Percentiles rank a stretch among this genome's conserved stretches.
phyloP scores from a whole-genome alignment of 2,113 vertebrate species.

The Pao palembangensis region DNA sequence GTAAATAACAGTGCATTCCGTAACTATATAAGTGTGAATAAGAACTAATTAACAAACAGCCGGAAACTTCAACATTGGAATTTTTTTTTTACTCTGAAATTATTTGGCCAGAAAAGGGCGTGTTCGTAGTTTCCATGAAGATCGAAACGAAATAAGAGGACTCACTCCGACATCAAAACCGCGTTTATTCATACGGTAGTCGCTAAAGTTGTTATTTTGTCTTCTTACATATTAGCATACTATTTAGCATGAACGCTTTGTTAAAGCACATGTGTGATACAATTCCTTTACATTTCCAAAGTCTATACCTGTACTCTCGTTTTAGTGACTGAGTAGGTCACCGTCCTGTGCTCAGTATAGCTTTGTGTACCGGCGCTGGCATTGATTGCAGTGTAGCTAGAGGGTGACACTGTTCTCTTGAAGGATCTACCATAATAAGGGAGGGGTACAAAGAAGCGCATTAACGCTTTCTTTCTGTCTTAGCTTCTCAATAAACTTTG shows the following conservation, averaged over 20 bases:
- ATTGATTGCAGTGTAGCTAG: background rate
- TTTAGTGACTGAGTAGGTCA: background rate
- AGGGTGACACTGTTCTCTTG: background rate
- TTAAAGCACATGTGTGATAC: too few species aligned
- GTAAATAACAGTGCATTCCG: background rate
- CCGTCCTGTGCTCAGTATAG: background rate
- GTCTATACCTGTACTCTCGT: background rate
- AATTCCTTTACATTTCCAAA: background rate
- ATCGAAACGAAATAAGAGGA: background rate
- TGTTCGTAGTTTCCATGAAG: background rate
- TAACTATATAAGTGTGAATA: background rate
- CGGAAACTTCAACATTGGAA: too few species aligned
- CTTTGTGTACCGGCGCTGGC: background rate
- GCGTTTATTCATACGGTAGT: background rate
- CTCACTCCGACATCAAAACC: slow-evolving; percentile 10
- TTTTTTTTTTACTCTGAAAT: too few species aligned
- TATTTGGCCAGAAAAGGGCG: background rate
- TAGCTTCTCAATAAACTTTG: background rate
- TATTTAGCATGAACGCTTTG: background rate
- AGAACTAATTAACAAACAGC: background rate
- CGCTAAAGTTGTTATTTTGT: background rate
- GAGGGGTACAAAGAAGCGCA: slow-evolving; percentile 4
- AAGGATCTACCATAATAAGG: slow-evolving; percentile 4
- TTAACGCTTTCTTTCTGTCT: background rate
- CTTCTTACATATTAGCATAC: background rate